Percentiles rank a stretch among this genome's conserved stretches.
Conservation (phyloP, 2,113 vertebrate species). For the Tonatia bakeri region DNA sequence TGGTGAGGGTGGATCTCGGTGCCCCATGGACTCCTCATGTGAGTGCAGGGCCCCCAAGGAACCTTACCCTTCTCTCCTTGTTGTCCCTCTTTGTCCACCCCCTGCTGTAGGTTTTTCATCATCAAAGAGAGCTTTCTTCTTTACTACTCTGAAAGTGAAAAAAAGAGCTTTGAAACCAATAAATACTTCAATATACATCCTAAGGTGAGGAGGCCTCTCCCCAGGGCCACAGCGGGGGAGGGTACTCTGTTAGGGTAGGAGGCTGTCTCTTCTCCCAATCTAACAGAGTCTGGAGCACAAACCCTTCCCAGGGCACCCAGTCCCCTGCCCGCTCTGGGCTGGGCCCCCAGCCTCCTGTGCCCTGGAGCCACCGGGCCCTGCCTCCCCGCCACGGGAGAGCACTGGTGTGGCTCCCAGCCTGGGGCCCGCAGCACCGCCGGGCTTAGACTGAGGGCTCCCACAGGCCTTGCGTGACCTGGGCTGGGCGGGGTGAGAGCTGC, state of each 20-base stretch:
- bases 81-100: not conserved
- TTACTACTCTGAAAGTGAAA: constrained; percentile 96
- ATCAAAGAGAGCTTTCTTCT: constrained; percentile 98
- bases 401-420: not conserved
- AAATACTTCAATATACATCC: constrained; percentile 97
- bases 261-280: not conserved
- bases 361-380: not conserved
- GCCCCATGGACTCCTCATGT: not conserved
- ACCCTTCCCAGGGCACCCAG: not conserved
- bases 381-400: no score
- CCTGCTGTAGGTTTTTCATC: constrained; percentile 91
- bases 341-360: not conserved
- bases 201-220: constrained; percentile 83
- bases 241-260: not conserved
- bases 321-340: not conserved
- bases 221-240: not conserved
- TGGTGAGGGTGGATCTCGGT: not conserved
- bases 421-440: not conserved
- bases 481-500: not conserved
- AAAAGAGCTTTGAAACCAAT: constrained; percentile 94
- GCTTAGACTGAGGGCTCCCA: not conserved
- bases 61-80: constrained; percentile 8
- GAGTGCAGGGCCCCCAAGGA: not conserved
- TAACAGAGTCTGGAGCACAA: not conserved
- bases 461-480: not conserved